phyloP scores from a whole-genome alignment of 1,140 invertebrate genomes.

The Drosophila saltans region DNA sequence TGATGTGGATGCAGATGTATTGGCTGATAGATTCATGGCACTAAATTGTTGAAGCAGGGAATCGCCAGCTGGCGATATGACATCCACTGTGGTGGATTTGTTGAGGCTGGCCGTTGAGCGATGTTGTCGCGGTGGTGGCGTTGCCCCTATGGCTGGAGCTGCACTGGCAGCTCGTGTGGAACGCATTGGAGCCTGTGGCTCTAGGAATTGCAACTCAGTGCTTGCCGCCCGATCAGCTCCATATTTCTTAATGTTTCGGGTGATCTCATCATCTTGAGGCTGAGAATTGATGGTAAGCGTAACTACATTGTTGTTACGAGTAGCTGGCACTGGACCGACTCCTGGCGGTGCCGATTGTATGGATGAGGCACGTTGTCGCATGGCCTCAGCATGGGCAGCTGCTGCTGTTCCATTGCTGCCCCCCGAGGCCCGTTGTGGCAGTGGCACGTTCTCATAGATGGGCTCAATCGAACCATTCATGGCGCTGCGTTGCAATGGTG shows the following conservation, averaged over 20 bases:
- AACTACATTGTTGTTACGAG: slow-evolving; percentile 47
- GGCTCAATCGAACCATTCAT: slow-evolving; percentile 85
- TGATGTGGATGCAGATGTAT: slow-evolving; percentile 66
- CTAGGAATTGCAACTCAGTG: slow-evolving; percentile 65
- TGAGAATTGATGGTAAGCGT: slow-evolving; percentile 57
- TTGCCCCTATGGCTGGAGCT: slow-evolving; percentile 65
- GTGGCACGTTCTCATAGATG: slow-evolving; percentile 91
- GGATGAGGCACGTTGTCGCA: slow-evolving; percentile 87
- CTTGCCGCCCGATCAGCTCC: slow-evolving; percentile 64
- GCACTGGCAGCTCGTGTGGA: slow-evolving; percentile 66
- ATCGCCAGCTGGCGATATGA: slow-evolving; percentile 52
- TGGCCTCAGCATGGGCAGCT: slow-evolving; percentile 58
- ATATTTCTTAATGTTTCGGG: slow-evolving; percentile 56
- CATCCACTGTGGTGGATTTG: slow-evolving; percentile 54
- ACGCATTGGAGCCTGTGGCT: slow-evolving; percentile 66
- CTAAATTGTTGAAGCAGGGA: slow-evolving; percentile 73
- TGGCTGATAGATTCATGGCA: slow-evolving; percentile 78
- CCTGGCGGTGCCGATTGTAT: slow-evolving; percentile 87
- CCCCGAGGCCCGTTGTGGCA: slow-evolving; percentile 85
- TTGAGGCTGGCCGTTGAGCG: slow-evolving; percentile 58
- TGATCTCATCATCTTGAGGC: slow-evolving; percentile 56
- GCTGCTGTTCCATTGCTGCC: slow-evolving; percentile 42
- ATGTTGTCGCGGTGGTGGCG: slow-evolving; percentile 71
- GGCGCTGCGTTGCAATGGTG: slow-evolving; percentile 64
- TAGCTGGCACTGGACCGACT: slow-evolving; percentile 74